These are phyloP conservation scores for Acanthosepion lycidas DNA, from an alignment of 2,888 invertebrate species.

Conservation along the genomic window DNA sequence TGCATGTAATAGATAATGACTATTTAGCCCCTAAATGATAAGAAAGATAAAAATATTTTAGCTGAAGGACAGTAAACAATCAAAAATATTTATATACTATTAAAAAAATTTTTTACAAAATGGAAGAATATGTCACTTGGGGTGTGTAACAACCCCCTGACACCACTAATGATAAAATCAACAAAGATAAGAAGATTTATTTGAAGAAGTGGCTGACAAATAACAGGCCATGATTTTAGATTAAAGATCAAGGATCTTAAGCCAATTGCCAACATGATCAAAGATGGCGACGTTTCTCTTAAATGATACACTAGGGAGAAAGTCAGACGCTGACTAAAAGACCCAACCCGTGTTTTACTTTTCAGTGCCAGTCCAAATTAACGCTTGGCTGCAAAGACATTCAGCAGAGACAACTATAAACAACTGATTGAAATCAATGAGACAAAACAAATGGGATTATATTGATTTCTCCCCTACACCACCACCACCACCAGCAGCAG, in stretches of 20 bases:
- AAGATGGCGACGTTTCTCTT: neutral
- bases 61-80: no score
- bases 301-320: neutral
- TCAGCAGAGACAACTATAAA: neutral
- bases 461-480: neutral
- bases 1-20: no score
- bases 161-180: neutral
- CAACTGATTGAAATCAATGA: neutral
- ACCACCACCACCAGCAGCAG: no score
- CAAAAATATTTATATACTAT: no score
- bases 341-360: neutral
- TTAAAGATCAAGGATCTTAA: constrained; percentile 16
- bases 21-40: no score
- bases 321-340: neutral
- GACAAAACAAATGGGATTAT: neutral
- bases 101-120: no score
- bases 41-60: no score
- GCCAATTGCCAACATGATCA: neutral
- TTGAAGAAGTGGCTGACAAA: neutral
- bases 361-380: neutral
- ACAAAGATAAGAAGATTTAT: neutral
- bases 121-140: no score
- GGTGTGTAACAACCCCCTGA: neutral
- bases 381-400: neutral
- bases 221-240: neutral